A percentile compares a stretch with the other conserved stretches of the same genome.
Evolutionary conservation across 2,797 vertebrate species (phyloP).

Genomic region (Pempheris klunzingeri): DNA sequence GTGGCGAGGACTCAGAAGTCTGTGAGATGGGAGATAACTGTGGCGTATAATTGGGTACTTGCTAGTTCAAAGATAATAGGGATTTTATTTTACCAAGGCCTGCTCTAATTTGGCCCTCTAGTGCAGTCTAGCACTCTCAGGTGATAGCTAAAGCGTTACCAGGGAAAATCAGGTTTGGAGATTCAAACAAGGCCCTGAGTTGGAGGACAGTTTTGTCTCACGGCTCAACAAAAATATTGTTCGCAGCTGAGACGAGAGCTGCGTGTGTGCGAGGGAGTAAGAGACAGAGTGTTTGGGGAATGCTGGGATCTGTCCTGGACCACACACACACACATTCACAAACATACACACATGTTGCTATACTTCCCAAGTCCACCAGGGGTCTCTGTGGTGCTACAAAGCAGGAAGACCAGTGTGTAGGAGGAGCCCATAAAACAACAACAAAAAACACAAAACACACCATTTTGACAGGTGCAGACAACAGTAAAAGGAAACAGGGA

Average conservation of each 20-base stretch:
- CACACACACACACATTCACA: slow-evolving; percentile 28
- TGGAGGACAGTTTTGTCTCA: slow-evolving; percentile 41
- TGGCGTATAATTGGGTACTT: slow-evolving; percentile 74
- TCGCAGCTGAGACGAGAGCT: slow-evolving; percentile 43
- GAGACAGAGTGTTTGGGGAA: slow-evolving; percentile 31
- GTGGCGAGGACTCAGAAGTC: slow-evolving; percentile 70
- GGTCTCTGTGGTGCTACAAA: slow-evolving; percentile 77
- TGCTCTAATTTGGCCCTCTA: slow-evolving; percentile 73
- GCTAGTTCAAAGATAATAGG: slow-evolving; percentile 80
- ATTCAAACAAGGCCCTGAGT: slow-evolving; percentile 37
- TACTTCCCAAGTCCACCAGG: slow-evolving; percentile 71
- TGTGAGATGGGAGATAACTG: slow-evolving; percentile 73
- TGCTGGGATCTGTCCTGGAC: slow-evolving; percentile 37
- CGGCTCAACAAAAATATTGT: slow-evolving; percentile 21
- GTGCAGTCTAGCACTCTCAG: slow-evolving; percentile 42
- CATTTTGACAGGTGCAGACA: slow-evolving; percentile 72
- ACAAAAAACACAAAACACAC: slow-evolving; percentile 34
- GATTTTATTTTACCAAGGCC: slow-evolving; percentile 71
- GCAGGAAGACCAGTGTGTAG: slow-evolving; percentile 25
- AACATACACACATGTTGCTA: slow-evolving; percentile 12
- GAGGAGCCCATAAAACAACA: slow-evolving; percentile 47
- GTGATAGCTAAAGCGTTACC: slow-evolving; percentile 54
- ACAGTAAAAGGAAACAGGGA: slow-evolving; percentile 67
- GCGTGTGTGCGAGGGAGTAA: neutral
- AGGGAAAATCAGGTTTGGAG: slow-evolving; percentile 55